Evolutionary conservation across 1,140 invertebrate genomes (phyloP), one percentile per base, ranked within the genome.

Genomic region (Nomia melanderi): DNA sequence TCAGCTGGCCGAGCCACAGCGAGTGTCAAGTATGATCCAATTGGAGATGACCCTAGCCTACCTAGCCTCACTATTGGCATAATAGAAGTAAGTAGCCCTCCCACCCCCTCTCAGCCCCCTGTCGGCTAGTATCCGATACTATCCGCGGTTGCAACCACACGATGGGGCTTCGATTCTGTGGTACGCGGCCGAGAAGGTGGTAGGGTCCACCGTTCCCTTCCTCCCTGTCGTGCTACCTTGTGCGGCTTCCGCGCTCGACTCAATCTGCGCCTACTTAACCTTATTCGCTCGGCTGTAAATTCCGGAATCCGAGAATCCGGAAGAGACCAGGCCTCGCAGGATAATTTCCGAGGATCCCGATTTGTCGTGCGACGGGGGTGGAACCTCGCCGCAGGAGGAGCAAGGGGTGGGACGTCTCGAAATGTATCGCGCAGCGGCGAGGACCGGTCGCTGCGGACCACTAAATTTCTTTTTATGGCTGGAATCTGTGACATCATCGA

Each of bases 181-280:
- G 76, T 65, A 67, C 25, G 60, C 59, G 64, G 63, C 53, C 56
- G 57, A 44, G 47, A 72, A 78, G 59, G 74, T 70, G 50, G 47
- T n/a, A 33, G 29, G 62, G 33, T 56, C 66, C 50, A n/a, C 70
- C 39, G 20, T 71, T 41, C 64, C 71, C 71, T 9, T 33, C 39
- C 29, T 50, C 47, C 54, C 70, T 56, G 59, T n/a, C 73, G 62
- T 69, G 27, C 41, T 63, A 59, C 47, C 83, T 76, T 82, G 85
- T 86, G 75, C 47, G 86, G 86, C 83, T 87, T 87, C 86, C 66
- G 73, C 77, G 86, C 78, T 87, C 84, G 56, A 83, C 79, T 87
- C 83, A 87, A 87, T 87, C 85, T 87, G 76, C 79, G 81, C 67
- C 82, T 87, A 84, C 79, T 87, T 87, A 86, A 85, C 83, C 83